Base-by-base conservation (phyloP, 2,797 vertebrate genomes). In the Tragopan temminckii region DNA sequence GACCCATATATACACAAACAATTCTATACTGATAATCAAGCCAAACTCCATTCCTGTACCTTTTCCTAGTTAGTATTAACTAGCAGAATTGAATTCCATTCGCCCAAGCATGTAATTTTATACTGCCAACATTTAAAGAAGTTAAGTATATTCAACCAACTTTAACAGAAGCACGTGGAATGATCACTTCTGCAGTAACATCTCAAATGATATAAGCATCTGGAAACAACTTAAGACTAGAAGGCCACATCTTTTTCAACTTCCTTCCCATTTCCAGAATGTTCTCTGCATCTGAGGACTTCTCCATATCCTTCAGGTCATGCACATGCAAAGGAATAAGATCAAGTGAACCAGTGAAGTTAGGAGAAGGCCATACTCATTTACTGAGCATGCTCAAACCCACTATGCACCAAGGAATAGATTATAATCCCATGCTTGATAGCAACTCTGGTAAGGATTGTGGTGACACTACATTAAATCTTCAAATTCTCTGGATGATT, bases 361-460 rank as follows among this genome's bases (percentile, higher is more conserved):
- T 83, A 95, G 90, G 89, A 95, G 92, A 94, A 77, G 90, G 89
- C 69, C 79, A 61, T 90, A 89, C 90, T 95, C 75, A 94, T 91
- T 97, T 98, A 98, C 97, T 98, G 97, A 98, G 97, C 97, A 98
- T 98, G 97, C 97, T 98, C 96, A 97, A 96, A 97, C 82, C 94
- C 85, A 61, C 68, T 94, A 90, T 46, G 84, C 93, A 97, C 93
- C 96, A 94, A 95, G 86, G 38, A 96, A 48, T 16, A 94, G 82
- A 70, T 81, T 64, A 82, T 71, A 94, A 93, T 70, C 67, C 42
- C 1, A 0, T 53, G 82, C 23, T 80, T 45, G 63, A 59, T 3
- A 64, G 57, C 13, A 85, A 71, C 23, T 92, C 43, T 78, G 55
- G 57, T 71, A 87, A 66, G 5, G 19, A 35, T 85, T 95, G 66